phyloP scores from a whole-genome alignment of 2,888 invertebrate genomes.

The Digitonthophagus gazella region DNA sequence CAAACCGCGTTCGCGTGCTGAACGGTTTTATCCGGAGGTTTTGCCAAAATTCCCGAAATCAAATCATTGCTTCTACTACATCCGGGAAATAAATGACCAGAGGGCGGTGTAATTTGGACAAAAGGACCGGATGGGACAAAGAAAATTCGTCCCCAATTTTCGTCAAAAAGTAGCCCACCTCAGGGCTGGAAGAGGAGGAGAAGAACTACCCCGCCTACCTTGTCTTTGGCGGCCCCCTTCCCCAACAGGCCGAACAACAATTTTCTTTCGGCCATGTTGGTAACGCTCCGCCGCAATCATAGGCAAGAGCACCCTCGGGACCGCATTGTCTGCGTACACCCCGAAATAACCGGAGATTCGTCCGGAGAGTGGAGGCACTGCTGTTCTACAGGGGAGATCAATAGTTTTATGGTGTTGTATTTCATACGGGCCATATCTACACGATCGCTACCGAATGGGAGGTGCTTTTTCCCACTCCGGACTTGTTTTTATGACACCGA shows the following conservation, averaged over 20 bases:
- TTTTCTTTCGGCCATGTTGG: conserved; percentile 38
- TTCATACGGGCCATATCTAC: conserved; percentile 20
- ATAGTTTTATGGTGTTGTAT: conserved; percentile 33
- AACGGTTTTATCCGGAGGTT: not conserved
- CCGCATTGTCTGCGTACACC: conserved; percentile 44
- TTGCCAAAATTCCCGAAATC: conserved; percentile 7
- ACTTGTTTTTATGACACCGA: conserved; percentile 1
- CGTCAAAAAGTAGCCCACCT: conserved; percentile 29
- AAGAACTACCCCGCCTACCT: conserved; percentile 29
- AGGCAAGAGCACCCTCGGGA: conserved; percentile 44
- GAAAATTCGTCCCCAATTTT: conserved; percentile 30
- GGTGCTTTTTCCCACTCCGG: not conserved
- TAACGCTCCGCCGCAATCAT: conserved; percentile 43
- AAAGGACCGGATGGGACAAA: conserved; percentile 26
- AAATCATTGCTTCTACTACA: conserved; percentile 14
- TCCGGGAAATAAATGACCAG: conserved; percentile 15
- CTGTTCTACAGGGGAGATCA: conserved; percentile 29
- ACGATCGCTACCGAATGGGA: not conserved
- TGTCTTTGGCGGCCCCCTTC: conserved; percentile 24
- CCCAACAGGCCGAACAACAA: conserved; percentile 37
- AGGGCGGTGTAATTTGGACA: conserved; percentile 22
- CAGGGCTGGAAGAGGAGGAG: conserved; percentile 34
- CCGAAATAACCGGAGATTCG: conserved; percentile 33
- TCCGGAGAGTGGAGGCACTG: conserved; percentile 5
- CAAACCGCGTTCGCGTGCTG: conserved; percentile 9